These are phyloP conservation scores for Sphinx pinastri DNA, from an alignment of 2,888 invertebrate genomes.

Conservation along the genomic window DNA sequence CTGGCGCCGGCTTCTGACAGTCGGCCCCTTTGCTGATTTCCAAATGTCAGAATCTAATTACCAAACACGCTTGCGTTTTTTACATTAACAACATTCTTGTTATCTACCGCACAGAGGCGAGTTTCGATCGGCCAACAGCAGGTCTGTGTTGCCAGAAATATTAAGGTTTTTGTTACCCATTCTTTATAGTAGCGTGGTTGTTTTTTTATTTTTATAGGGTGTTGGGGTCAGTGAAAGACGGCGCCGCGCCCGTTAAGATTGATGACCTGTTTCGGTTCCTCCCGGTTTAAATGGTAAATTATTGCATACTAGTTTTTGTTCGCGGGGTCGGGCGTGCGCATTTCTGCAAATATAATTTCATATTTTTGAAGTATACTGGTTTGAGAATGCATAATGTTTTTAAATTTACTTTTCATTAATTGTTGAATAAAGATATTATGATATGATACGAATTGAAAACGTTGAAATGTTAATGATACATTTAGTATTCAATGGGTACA, in stretches of 20 bases:
- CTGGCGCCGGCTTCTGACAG: slow-evolving; percentile 80
- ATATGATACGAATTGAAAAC: too few relatives aligned
- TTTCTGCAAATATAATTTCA: slow-evolving; percentile 10
- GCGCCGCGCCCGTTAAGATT: slow-evolving; percentile 72
- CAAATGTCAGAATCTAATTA: slow-evolving; percentile 82
- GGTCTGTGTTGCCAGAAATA: slow-evolving; percentile 42
- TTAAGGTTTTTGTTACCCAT: slow-evolving; percentile 69
- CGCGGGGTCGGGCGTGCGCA: neutral
- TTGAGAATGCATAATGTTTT: neutral
- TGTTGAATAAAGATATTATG: neutral
- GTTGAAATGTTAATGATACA: too few relatives aligned
- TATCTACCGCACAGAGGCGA: slow-evolving; percentile 40
- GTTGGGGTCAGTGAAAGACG: slow-evolving; percentile 73
- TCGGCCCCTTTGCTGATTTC: slow-evolving; percentile 78
- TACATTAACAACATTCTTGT: slow-evolving; percentile 42
- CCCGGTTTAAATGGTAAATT: slow-evolving; percentile 51
- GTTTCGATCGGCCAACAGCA: slow-evolving; percentile 36
- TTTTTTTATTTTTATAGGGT: slow-evolving; percentile 64
- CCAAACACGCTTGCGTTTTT: slow-evolving; percentile 50
- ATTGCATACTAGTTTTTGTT: slow-evolving; percentile 34
- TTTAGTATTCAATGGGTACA: too few relatives aligned
- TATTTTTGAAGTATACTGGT: neutral
- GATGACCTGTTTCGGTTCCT: slow-evolving; percentile 66
- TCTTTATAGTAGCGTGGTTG: slow-evolving; percentile 72
- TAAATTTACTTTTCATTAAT: neutral